Evolutionary conservation across 2,113 vertebrate genomes (phyloP).

Genomic region (Hystrix cristata): DNA sequence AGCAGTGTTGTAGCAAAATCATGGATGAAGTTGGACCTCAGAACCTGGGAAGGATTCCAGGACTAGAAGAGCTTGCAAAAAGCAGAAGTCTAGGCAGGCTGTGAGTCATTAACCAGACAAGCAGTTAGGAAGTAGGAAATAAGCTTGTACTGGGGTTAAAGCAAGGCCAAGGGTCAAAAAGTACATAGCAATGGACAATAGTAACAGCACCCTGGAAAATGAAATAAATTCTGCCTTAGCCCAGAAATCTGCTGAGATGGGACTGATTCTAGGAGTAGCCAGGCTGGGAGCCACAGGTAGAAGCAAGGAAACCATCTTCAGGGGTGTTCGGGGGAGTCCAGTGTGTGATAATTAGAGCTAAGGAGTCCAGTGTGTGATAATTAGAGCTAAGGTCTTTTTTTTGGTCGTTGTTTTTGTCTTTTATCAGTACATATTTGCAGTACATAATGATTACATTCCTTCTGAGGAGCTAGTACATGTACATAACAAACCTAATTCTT

Average conservation of each 20-base stretch:
- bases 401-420: neutral
- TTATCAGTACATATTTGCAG: neutral
- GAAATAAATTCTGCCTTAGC: neutral
- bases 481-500: neutral
- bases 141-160: conserved; percentile 68
- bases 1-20: conserved; percentile 63
- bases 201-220: conserved; percentile 1
- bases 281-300: neutral
- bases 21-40: conserved; percentile 68
- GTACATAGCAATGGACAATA: conserved; percentile 32
- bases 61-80: conserved; percentile 75
- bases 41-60: conserved; percentile 70
- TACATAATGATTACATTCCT: neutral
- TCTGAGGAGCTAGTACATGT: neutral
- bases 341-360: neutral
- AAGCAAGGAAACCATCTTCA: conserved; percentile 46
- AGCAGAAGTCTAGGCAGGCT: conserved; percentile 67
- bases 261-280: neutral
- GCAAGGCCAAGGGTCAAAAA: conserved; percentile 67
- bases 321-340: neutral
- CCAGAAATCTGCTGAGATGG: conserved; percentile 5
- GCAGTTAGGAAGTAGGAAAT: conserved; percentile 69
- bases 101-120: conserved; percentile 74
- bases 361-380: neutral
- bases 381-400: neutral